Percentiles rank a stretch among this genome's conserved stretches.
Conservation (phyloP, 2,797 vertebrate genomes). For the Microctenopoma stevenorrisi region DNA sequence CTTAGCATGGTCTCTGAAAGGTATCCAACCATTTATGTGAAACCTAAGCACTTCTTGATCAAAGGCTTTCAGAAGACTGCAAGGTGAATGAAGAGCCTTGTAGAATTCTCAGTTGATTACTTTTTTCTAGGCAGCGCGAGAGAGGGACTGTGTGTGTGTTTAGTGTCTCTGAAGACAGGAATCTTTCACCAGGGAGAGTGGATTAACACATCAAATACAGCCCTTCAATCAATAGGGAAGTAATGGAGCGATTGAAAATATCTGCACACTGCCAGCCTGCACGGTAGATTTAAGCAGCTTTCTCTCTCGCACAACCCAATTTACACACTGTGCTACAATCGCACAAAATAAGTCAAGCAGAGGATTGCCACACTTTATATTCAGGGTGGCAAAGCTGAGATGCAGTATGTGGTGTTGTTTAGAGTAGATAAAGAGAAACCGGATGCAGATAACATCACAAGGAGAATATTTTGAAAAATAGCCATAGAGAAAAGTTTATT, state of each 20-base stretch:
- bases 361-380: conserved; percentile 14
- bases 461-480: background rate
- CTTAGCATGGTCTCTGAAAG: conserved; percentile 76
- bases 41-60: conserved; percentile 81
- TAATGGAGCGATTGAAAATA: conserved; percentile 70
- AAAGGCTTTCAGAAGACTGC: conserved; percentile 75
- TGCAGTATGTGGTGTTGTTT: background rate
- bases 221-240: conserved; percentile 75
- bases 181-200: conserved; percentile 71
- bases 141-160: conserved; percentile 48
- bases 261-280: conserved; percentile 39
- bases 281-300: conserved; percentile 38
- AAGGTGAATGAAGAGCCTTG: conserved; percentile 73
- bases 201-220: conserved; percentile 81
- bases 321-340: conserved; percentile 14
- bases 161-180: conserved; percentile 73
- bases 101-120: conserved; percentile 72
- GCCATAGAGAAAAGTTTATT: background rate
- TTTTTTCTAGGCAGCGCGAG: conserved; percentile 13
- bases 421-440: background rate
- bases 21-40: conserved; percentile 76
- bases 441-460: background rate
- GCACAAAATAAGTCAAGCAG: conserved; percentile 14
- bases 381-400: background rate
- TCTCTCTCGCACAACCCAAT: conserved; percentile 23